phyloP scores from a whole-genome alignment of 1,140 invertebrate genomes.

The Pectinophora gossypiella region DNA sequence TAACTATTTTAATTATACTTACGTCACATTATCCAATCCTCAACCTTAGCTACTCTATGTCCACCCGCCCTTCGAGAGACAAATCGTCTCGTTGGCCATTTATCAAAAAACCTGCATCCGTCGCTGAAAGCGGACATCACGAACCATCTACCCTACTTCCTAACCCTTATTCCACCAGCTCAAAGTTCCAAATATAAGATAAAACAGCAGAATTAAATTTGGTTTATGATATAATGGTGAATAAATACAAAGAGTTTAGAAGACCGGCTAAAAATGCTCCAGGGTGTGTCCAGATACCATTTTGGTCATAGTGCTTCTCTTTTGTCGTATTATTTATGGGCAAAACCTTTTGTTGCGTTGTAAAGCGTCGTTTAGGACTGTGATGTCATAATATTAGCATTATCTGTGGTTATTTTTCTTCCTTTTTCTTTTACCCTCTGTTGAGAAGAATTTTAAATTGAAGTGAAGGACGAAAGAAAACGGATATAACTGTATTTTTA shows the following conservation, averaged over 20 bases:
- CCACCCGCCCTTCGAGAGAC: constrained; percentile 60
- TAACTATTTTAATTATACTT: too few species aligned
- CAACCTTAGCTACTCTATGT: constrained; percentile 41
- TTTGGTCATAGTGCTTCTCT: constrained; percentile 1
- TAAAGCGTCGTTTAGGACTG: constrained; percentile 9
- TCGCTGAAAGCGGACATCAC: constrained; percentile 59
- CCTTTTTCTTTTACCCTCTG: too few species aligned
- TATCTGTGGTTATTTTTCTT: too few species aligned
- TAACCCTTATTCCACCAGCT: constrained; percentile 22
- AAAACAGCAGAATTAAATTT: constrained; percentile 12
- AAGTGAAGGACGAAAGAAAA: too few species aligned
- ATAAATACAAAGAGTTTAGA: constrained; percentile 45
- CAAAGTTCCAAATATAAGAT: constrained; percentile 26
- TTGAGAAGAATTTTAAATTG: too few species aligned
- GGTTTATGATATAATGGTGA: constrained; percentile 39
- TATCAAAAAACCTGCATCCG: constrained; percentile 73
- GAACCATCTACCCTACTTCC: constrained; percentile 12
- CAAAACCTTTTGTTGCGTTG: constrained; percentile 6
- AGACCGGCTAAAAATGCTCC: constrained; percentile 41
- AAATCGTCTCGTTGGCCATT: constrained; percentile 68
- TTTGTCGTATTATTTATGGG: constrained; percentile 13
- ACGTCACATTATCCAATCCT: too few species aligned
- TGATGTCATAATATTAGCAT: neutral
- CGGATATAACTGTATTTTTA: too few species aligned
- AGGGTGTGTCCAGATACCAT: constrained; percentile 27